Base-by-base conservation (phyloP, 2,888 invertebrate species). In the Acleris laterana region DNA sequence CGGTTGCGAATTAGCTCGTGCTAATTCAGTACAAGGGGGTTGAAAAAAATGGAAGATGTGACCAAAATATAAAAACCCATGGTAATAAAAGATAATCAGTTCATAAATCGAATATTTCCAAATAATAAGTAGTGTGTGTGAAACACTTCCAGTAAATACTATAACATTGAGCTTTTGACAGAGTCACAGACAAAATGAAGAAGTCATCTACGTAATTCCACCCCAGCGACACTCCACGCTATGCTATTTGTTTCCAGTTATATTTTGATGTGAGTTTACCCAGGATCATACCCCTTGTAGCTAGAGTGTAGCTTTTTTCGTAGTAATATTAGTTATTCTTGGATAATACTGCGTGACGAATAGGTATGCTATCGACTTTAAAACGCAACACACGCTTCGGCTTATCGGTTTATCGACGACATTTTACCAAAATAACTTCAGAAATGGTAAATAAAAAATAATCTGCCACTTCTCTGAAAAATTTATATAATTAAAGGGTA, bases 161-260 rank as follows among this genome's bases (percentile, higher is more conserved):
- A 81, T 81, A 78, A 81, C 77, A 85, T 90, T 89, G 90, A 90
- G 90, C 89, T 85, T 88, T 87, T 84, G 89, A 90, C 89, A 87
- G 84, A 80, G 77, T 79, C 76, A 80, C 77, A 80, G 76, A 81
- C 74, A 79, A 84, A 82, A 77, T 75, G 78, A 72, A 71, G 74
- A 72, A 79, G 77, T 77, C 74, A 72, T 84, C 81, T 87, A 84
- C 78, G 13, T 38, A 38, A 38, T 38, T 13, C 38, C 38, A 13
- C 38, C 1, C 4, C 38, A 38, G 38, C 38, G 38, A 38, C 38
- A 38, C 38, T 38, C 32, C 32, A 32, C 32, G 32, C 32, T 25
- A 6, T 32, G 38, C 38, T 38, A 38, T 38, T 38, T 38, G 4
- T 38, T 38, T 11, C 38, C 38, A 38, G 38, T 38, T 38, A 3